A percentile compares a stretch with the other conserved stretches of the same genome.
These are phyloP conservation scores for Origma solitaria DNA, from an alignment of 2,113 vertebrate species.

Conservation along the genomic window DNA sequence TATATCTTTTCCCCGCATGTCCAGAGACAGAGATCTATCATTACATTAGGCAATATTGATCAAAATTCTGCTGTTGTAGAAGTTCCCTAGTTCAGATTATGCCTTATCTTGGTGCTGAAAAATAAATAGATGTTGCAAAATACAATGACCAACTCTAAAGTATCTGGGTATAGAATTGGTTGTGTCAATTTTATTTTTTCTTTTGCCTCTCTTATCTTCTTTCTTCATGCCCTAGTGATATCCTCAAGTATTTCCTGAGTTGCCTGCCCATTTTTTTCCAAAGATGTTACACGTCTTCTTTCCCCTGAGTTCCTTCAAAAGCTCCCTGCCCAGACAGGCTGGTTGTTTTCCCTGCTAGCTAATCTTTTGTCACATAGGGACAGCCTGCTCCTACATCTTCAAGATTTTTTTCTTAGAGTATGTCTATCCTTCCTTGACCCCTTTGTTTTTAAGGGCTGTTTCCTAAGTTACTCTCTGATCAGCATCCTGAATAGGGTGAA, in stretches of 20 bases:
- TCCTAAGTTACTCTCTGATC: not conserved
- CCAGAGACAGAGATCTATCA: not conserved
- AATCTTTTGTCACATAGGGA: not conserved
- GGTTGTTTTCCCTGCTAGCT: not conserved
- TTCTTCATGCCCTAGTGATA: not conserved
- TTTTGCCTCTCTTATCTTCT: not conserved
- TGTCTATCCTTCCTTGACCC: not conserved
- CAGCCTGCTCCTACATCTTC: not conserved
- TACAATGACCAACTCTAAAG: not conserved
- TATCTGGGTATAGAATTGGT: not conserved
- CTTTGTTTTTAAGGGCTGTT: not conserved
- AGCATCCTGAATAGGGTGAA: not conserved
- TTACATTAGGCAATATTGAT: not conserved
- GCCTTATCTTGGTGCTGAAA: not conserved
- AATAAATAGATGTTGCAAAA: not conserved
- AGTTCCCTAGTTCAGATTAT: not conserved
- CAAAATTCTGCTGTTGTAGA: not conserved
- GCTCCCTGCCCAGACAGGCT: not conserved
- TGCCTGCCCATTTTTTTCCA: not conserved
- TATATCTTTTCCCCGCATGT: not conserved
- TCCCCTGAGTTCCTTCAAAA: not conserved
- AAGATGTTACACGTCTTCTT: not conserved
- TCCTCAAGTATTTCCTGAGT: not conserved
- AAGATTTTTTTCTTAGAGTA: not conserved
- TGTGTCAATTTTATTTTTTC: not conserved